Conservation (phyloP, 1,140 invertebrate species). For the Theocolax elegans region DNA sequence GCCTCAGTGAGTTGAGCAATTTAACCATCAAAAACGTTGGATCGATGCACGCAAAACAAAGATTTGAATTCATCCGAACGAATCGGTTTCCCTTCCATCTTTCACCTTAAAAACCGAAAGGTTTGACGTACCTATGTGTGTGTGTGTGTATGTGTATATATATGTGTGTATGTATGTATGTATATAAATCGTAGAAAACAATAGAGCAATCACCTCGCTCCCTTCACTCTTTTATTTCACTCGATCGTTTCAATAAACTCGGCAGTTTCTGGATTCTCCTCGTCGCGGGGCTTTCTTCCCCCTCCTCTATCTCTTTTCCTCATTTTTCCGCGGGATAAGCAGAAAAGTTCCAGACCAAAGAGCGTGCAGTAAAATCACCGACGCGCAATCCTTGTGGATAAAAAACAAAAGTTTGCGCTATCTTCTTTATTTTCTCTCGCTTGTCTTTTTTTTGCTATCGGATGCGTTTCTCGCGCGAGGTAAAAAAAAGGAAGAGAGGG, state of each 20-base stretch:
- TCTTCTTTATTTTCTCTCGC: neutral
- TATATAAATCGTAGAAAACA: neutral
- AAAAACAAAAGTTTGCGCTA: neutral
- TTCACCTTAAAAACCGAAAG: no score
- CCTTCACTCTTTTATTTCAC: neutral
- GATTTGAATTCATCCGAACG: no score
- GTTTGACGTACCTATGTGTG: neutral
- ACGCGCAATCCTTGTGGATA: neutral
- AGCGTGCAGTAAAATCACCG: conserved; percentile 2
- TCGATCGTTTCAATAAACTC: neutral
- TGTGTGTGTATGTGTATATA: no score
- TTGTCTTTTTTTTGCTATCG: conserved; percentile 12
- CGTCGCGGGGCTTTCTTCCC: neutral
- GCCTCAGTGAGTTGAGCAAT: no score
- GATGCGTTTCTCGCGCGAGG: neutral
- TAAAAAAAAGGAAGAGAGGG: neutral
- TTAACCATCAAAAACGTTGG: no score
- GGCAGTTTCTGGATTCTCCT: neutral
- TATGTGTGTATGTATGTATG: no score
- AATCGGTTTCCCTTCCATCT: no score
- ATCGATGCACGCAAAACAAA: no score
- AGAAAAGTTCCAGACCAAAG: no score
- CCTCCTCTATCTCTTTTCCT: neutral
- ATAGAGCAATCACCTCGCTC: conserved; percentile 5
- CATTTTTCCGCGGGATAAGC: no score